Evolutionary conservation across 2,888 invertebrate species (phyloP), one percentile per base, ranked within the genome.

Genomic region (Dynastes hyllus): DNA sequence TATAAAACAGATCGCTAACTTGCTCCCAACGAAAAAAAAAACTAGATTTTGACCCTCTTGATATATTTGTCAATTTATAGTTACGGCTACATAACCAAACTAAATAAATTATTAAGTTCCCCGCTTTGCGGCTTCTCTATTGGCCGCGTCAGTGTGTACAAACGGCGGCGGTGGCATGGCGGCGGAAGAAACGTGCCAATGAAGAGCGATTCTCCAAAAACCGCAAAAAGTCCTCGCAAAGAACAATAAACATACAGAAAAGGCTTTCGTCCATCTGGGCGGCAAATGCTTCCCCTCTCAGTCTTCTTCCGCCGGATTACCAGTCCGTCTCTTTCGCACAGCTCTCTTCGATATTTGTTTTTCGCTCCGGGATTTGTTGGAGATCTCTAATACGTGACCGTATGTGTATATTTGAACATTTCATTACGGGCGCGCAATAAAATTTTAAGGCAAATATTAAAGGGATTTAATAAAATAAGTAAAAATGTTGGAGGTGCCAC

Each of bases 381-480:
- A 61, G 73, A 73, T 73, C 73, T 58, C 73, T 58, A 73, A 61
- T 73, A 73, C 73, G 73, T 61, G 73, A 73, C 22, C 73, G 73
- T 73, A 73, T 61, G 73, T 73, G 40, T 71, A n/a, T 73, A 61
- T 73, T 73, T 73, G 73, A 73, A 73, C 73, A 45, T 73, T 73
- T 73, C 73, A 73, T 73, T 73, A 73, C 73, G 8, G 37, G 40
- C 22, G 40, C 27, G 58, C 61, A 73, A 73, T 73, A 61, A 73
- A 73, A 73, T 61, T 58, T 40, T 13, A 69, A 69, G 51, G 69
- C 45, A 69, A 69, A 69, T 69, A 69, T 69, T 69, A 50, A 50
- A 69, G 50, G 45, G 69, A 69, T 69, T 69, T 69, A 69, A 69
- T 69, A 69, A 61, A 32, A 4, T 5, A 32, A 61, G 61, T 29